Conservation (phyloP, 2,113 vertebrate genomes). For the Mus musculus region GRCm39 chr11:52005001-52005500, state of each 20-base stretch:
- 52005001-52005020: conserved; percentile 8
- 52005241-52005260: conserved; percentile 3
- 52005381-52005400: neutral
- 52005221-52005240: neutral
- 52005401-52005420: neutral
- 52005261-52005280: neutral
- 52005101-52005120: neutral
- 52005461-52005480: neutral
- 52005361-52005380: neutral
- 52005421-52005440: neutral
- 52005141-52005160: neutral
- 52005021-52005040: neutral
- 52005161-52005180: neutral
- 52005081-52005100: neutral
- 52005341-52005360: neutral
- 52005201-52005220: neutral
- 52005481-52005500: neutral
- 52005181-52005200: conserved; percentile 26
- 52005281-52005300: neutral
- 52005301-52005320: neutral
- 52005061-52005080: conserved; percentile 28
- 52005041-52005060: neutral
- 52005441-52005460: neutral
- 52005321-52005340: neutral
- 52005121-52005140: conserved; percentile 12